phyloP scores from a whole-genome alignment of 2,113 vertebrate species.

The Coptodon bakossiorum region DNA sequence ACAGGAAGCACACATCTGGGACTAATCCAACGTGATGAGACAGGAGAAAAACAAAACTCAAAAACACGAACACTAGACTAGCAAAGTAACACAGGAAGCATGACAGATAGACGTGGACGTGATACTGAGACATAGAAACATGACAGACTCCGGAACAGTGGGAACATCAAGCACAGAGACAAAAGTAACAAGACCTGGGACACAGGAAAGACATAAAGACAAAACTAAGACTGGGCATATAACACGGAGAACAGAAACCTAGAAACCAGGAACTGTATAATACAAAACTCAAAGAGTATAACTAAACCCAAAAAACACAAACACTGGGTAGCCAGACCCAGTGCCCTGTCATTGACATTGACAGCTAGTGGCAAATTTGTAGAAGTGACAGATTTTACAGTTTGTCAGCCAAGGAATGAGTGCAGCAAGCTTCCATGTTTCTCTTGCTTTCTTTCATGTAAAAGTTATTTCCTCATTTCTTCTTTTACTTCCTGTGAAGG shows the following conservation, averaged over 20 bases:
- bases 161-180: background rate
- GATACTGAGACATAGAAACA: background rate
- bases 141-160: background rate
- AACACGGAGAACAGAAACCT: accelerated
- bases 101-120: background rate
- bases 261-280: background rate
- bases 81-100: background rate
- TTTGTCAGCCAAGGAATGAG: background rate
- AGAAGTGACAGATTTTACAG: background rate
- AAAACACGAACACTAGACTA: background rate
- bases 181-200: background rate
- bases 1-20: background rate
- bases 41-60: background rate
- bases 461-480: background rate
- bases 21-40: background rate
- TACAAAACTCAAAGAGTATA: background rate
- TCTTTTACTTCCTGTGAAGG: background rate
- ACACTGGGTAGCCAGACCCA: background rate
- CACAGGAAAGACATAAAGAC: background rate
- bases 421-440: background rate
- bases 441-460: background rate
- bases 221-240: background rate
- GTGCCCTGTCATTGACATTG: background rate
- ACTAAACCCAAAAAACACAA: background rate
- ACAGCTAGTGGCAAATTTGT: background rate